Percentiles rank a stretch among this genome's conserved stretches.
Conservation (phyloP, 2,888 invertebrate species). For the Ormyrus nitidulus region DNA sequence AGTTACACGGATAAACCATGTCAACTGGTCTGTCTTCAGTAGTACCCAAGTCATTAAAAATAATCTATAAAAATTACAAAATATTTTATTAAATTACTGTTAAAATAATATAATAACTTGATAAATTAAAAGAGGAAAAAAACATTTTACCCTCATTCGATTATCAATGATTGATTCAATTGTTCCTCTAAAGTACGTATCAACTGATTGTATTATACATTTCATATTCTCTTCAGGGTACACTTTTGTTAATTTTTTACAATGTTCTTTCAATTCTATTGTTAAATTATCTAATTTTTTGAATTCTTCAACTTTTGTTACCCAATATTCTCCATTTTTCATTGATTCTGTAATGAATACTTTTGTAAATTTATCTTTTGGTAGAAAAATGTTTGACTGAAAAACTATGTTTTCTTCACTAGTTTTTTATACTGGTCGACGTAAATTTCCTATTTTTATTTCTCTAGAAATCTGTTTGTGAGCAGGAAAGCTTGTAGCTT, state of each 20-base stretch:
- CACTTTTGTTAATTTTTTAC: not conserved
- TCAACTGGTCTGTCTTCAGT: conserved; percentile 35
- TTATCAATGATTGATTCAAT: conserved; percentile 53
- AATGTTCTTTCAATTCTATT: conserved; percentile 54
- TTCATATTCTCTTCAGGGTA: conserved; percentile 54
- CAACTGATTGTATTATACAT: conserved; percentile 60
- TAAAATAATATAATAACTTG: conserved; percentile 3
- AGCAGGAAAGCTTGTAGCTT: conserved; percentile 20
- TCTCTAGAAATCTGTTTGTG: conserved; percentile 24
- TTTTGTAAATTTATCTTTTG: conserved; percentile 58
- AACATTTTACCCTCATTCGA: conserved; percentile 2
- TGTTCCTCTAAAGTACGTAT: conserved; percentile 64
- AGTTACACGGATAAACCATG: conserved; percentile 47
- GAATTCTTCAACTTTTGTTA: conserved; percentile 60
- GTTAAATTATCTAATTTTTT: conserved; percentile 56
- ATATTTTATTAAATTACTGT: not conserved
- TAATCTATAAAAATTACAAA: conserved; percentile 27
- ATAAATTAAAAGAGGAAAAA: not conserved
- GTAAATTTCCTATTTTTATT: too few relatives aligned
- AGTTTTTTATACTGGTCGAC: not conserved
- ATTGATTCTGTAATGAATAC: conserved; percentile 57
- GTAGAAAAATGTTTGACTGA: conserved; percentile 57
- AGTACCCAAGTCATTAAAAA: conserved; percentile 47
- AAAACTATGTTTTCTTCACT: conserved; percentile 44
- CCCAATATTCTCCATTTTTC: conserved; percentile 60